Evolutionary conservation across 2,888 invertebrate species (phyloP), one percentile per base, ranked within the genome.

Genomic region (Mythimna ferrago): DNA sequence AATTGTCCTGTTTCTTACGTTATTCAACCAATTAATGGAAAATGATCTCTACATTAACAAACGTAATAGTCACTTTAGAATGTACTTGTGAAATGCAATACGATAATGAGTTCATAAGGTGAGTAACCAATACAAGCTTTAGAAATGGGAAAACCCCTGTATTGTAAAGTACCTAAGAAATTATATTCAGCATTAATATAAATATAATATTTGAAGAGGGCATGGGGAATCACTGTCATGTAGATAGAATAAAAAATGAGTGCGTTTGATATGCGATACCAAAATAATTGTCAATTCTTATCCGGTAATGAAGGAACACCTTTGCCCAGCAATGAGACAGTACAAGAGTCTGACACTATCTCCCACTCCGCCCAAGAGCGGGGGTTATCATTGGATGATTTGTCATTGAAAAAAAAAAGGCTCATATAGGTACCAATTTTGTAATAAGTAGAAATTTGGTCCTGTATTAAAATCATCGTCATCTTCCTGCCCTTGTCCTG

Each of bases 71-170:
- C 64, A 53, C 48, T 62, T 65, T 32, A 1, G 32, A 66, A 21
- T 1, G 14, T 19, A 1, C 9, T 4, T 26, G 6, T n/a, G 16
- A 48, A 38, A 32, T 14, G n/a, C 21, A 26, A 5, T 0, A 6
- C 10, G 78, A 78, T 78, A 66, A 44, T n/a, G 61, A 67, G 66
- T 61, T 67, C 56, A 53, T 16, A 10, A 61, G 66, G 41, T 73
- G 51, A 71, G 14, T 71, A 51, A 64, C 14, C 14, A n/a, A 26
- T 57, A 6, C 2, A 38, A 19, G 9, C 32, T 2, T 14, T 48
- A 65, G 48, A 56, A 48, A 71, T 32, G 61, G 72, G 66, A 21
- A 61, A 57, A 4, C 26, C 57, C 32, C 21, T 26, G 2, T 41
- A 41, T 19, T 32, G 74, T 61, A 11, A 48, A 56, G 48, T 61